These are phyloP conservation scores for Centrocercus urophasianus DNA, from an alignment of 2,113 vertebrate species.

Conservation along the genomic window DNA sequence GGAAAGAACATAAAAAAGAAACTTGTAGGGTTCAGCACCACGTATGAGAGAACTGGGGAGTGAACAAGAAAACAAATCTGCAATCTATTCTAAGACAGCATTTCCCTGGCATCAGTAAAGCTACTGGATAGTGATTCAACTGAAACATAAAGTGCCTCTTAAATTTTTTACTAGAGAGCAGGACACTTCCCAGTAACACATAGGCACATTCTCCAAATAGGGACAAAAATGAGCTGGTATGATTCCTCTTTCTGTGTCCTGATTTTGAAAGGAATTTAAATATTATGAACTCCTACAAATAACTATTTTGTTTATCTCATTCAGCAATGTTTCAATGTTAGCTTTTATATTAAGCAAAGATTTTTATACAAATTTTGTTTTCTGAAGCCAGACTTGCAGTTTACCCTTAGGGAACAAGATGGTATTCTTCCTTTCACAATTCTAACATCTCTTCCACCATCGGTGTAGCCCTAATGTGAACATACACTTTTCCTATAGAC, in stretches of 20 bases:
- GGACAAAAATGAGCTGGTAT: neutral
- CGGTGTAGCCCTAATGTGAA: neutral
- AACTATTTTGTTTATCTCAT: neutral
- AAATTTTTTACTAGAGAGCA: neutral
- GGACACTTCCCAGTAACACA: neutral
- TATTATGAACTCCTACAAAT: neutral
- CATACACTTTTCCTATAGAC: neutral
- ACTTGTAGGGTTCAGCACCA: neutral
- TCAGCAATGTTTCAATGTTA: neutral
- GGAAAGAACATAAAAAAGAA: neutral
- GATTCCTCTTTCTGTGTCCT: neutral
- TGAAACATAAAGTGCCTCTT: neutral
- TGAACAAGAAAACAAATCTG: neutral
- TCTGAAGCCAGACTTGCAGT: neutral
- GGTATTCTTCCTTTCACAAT: neutral
- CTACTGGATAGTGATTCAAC: neutral
- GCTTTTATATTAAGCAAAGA: neutral
- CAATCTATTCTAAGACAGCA: neutral
- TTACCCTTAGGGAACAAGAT: neutral
- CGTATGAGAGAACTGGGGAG: neutral
- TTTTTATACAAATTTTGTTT: neutral
- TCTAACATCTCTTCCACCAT: neutral
- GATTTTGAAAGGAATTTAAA: neutral
- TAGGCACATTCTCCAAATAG: neutral
- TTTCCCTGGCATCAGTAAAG: neutral